Base-by-base conservation (phyloP, 1,140 invertebrate species). In the Cylas formicarius region DNA sequence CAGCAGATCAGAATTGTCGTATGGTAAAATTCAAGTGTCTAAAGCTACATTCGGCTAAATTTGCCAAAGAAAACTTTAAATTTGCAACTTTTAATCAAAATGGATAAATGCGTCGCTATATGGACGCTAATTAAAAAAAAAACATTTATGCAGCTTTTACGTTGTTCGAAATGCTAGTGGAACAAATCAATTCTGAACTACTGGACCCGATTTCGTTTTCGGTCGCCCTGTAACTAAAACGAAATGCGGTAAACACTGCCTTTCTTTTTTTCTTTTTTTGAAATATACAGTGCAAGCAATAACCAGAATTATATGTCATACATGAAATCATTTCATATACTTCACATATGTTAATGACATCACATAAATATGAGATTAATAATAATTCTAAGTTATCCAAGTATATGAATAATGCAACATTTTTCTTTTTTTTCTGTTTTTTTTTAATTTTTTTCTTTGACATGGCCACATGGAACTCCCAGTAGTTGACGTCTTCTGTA, bases 1-100 rank as follows among this genome's bases (percentile, higher is more conserved):
- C 58, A 61, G 61, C 63, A 63, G 61, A 55, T 65, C 63, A 65
- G 60, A 63, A 65, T 63, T 62, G 60, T 52, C 50, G 50, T 38
- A n/a, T n/a, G n/a, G n/a, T n/a, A n/a, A n/a, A n/a, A n/a, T n/a
- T n/a, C n/a, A n/a, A n/a, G n/a, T n/a, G n/a, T n/a, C n/a, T n/a
- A n/a, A n/a, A n/a, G n/a, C n/a, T n/a, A n/a, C n/a, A n/a, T n/a
- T n/a, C n/a, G n/a, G n/a, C n/a, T n/a, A n/a, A n/a, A n/a, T n/a
- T n/a, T n/a, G n/a, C n/a, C n/a, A n/a, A n/a, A n/a, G n/a, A n/a
- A n/a, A n/a, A n/a, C n/a, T n/a, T n/a, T n/a, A n/a, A n/a, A n/a
- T n/a, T n/a, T n/a, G n/a, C n/a, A n/a, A n/a, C n/a, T n/a, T n/a
- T n/a, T n/a, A n/a, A n/a, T n/a, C n/a, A n/a, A n/a, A n/a, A n/a